phyloP scores from a whole-genome alignment of 2,888 invertebrate genomes.

The Emmelina monodactyla region DNA sequence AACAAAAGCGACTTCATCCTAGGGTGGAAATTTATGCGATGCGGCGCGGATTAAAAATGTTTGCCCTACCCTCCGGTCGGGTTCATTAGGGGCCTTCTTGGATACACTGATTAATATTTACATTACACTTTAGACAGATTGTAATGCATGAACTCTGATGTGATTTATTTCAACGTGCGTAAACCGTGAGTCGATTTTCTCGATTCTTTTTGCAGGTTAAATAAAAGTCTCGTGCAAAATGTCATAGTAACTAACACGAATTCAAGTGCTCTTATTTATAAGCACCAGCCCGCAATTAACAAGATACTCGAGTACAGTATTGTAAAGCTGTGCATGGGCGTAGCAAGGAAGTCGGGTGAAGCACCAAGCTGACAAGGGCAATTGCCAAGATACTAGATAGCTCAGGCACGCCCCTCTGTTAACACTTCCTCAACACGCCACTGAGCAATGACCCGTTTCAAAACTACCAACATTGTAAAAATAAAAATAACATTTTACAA shows the following conservation, averaged over 20 bases:
- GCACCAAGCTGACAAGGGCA: constrained; percentile 44
- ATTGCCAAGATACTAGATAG: constrained; percentile 50
- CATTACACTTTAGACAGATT: constrained; percentile 49
- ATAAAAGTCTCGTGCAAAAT: no score
- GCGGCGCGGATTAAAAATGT: constrained; percentile 61
- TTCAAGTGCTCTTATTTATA: no score
- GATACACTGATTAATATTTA: constrained; percentile 60
- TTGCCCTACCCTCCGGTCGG: constrained; percentile 48
- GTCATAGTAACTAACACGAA: no score
- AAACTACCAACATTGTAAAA: constrained; percentile 16
- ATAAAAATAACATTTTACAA: no score
- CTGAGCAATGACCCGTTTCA: constrained; percentile 26
- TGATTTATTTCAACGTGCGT: neutral
- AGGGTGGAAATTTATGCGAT: constrained; percentile 58
- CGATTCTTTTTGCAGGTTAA: no score
- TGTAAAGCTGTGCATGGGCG: no score
- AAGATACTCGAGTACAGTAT: no score
- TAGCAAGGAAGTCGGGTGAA: constrained; percentile 9
- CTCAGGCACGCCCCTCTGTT: constrained; percentile 45
- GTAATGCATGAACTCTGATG: constrained; percentile 39
- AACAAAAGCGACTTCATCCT: constrained; percentile 54
- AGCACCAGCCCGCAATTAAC: no score
- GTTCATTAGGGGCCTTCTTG: constrained; percentile 54
- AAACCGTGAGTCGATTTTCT: no score
- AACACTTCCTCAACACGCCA: constrained; percentile 46